Evolutionary conservation across 1,140 invertebrate species (phyloP), one percentile per base, ranked within the genome.

Genomic region (Bombus pyrosoma): DNA sequence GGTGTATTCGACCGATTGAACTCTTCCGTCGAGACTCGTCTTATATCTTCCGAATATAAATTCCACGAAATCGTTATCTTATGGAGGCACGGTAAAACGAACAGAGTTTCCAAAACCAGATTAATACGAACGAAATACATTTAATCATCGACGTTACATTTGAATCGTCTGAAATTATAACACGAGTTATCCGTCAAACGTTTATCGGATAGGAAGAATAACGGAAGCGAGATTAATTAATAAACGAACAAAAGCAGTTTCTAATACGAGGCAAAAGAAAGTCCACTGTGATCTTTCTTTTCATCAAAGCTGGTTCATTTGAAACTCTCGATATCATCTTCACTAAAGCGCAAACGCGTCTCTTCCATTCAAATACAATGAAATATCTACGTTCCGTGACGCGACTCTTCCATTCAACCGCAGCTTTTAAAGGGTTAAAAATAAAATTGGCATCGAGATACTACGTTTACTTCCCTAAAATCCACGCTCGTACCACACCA

Each of bases 341-440:
- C 0, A 3, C 2, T 22, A 18, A 80, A 47, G 43, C 68, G 68
- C 28, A 28, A 59, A 39, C 37, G 22, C 47, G 37, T 10, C 41
- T 39, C 43, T 8, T 53, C 25, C 78, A n/a, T 80, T 71, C 78
- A 80, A 43, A 80, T 71, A 69, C n/a, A 69, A 80, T 81, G 72
- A 59, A 81, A 39, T 57, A 81, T 71, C 79, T 72, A 37, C 22
- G 34, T 15, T 72, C 18, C 47, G 68, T 71, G 68, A 81, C 47
- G 34, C 34, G 47, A n/a, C 43, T 57, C 47, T 71, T 28, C 47
- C 68, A 81, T 59, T 81, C 66, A 72, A 22, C 79, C 6, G 22
- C 79, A 4, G 34, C 34, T 72, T 72, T 72, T 68, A 80, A 81
- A 72, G 47, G 68, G 79, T 81, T 59, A 81, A 81, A 72, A 81